Percentiles rank a stretch among this genome's conserved stretches.
Conservation (phyloP, 2,113 vertebrate species). For the Lota lota region DNA sequence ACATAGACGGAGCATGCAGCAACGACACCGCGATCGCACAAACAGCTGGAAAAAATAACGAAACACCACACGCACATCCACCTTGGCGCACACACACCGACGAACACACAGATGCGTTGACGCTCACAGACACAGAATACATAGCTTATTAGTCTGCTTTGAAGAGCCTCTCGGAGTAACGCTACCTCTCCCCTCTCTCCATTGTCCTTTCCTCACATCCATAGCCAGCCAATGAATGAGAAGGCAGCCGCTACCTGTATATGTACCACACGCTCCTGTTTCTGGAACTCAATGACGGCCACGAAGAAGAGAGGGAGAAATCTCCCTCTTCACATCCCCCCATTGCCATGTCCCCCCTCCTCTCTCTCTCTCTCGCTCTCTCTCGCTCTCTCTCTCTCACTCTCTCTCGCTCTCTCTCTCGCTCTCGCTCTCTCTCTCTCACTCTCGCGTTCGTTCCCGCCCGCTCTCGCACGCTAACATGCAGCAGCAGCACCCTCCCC, state of each 20-base stretch:
- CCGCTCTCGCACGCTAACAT: too few species aligned
- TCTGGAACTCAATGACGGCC: slow-evolving; percentile 90
- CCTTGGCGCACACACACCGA: too few species aligned
- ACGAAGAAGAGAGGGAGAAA: slow-evolving; percentile 82
- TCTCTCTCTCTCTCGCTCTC: too few species aligned
- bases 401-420: too few species aligned
- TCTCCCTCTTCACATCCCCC: slow-evolving; percentile 78
- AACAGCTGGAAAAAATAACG: slow-evolving; percentile 42
- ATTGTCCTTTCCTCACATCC: slow-evolving; percentile 77
- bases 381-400: too few species aligned
- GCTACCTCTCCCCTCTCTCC: slow-evolving; percentile 77
- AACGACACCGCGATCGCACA: slow-evolving; percentile 48
- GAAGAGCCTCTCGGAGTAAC: slow-evolving; percentile 69
- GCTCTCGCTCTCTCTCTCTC: too few species aligned
- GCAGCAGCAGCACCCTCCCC: too few species aligned
- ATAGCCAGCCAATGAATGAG: slow-evolving; percentile 76
- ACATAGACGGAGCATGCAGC: too few species aligned
- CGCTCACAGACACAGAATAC: slow-evolving; percentile 44
- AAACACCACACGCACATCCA: slow-evolving; percentile 27
- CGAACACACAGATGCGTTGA: slow-evolving; percentile 10
- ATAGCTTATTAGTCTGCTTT: slow-evolving; percentile 63
- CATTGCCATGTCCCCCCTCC: slow-evolving; percentile 76
- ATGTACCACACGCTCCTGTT: slow-evolving; percentile 95
- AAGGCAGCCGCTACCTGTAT: slow-evolving; percentile 88
- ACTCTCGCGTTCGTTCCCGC: too few species aligned